A percentile compares a stretch with the other conserved stretches of the same genome.
Evolutionary conservation across 2,113 vertebrate genomes (phyloP).

Genomic region (Nicator chloris): DNA sequence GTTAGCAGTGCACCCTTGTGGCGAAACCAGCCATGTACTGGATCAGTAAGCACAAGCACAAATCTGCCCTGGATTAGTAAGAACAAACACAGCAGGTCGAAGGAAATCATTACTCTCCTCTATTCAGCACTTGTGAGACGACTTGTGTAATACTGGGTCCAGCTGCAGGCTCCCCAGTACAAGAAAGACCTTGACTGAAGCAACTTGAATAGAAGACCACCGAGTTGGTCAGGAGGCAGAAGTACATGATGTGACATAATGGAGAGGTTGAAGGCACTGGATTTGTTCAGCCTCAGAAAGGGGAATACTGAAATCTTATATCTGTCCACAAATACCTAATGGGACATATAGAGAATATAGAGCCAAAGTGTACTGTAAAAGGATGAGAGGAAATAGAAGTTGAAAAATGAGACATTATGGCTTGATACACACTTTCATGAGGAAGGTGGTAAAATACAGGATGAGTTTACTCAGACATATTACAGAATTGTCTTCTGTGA

Average conservation of each 20-base stretch:
- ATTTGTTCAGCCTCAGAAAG: neutral
- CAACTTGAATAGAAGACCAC: neutral
- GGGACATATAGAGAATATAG: neutral
- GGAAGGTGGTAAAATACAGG: neutral
- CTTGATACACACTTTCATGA: neutral
- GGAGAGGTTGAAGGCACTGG: neutral
- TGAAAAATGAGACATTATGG: neutral
- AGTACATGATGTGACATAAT: neutral
- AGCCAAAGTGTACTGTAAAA: neutral
- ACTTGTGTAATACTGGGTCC: neutral
- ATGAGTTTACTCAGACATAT: neutral
- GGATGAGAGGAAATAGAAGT: neutral
- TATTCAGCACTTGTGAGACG: neutral
- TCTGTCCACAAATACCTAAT: neutral
- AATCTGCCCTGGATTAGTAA: neutral
- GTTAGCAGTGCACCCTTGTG: neutral
- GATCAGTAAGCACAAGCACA: neutral
- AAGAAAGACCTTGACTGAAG: neutral
- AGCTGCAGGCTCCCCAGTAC: neutral
- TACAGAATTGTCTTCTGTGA: neutral
- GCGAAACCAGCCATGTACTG: neutral
- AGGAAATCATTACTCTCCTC: neutral
- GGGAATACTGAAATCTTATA: neutral
- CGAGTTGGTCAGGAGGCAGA: neutral
- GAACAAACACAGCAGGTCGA: accelerated